Evolutionary conservation across 2,797 vertebrate genomes (phyloP).

Genomic region (Eulemur mongoz): DNA sequence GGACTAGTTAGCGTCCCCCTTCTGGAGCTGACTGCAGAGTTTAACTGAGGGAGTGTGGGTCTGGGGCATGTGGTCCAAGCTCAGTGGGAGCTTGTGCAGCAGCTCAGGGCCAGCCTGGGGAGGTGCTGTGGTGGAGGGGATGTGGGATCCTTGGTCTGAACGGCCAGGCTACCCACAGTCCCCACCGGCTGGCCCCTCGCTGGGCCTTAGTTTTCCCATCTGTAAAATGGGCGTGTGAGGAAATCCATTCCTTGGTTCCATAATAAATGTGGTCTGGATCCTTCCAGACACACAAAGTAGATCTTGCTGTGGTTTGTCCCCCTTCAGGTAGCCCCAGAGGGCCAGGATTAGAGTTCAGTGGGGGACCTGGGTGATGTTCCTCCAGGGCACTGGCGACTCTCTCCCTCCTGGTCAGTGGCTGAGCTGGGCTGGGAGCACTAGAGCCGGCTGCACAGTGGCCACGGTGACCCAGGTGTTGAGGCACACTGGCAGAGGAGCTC

Average conservation of each 20-base stretch:
- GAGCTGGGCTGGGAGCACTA: too few species aligned
- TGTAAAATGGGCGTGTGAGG: background rate
- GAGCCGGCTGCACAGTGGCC: too few species aligned
- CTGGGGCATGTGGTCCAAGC: too few species aligned
- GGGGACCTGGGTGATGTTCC: background rate
- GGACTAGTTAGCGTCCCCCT: background rate
- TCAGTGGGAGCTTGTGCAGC: background rate
- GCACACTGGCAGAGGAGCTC: too few species aligned
- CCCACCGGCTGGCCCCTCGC: background rate
- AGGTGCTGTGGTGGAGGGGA: background rate
- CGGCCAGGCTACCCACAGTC: fast-evolving
- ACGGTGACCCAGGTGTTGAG: background rate
- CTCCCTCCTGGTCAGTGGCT: background rate
- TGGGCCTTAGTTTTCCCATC: background rate
- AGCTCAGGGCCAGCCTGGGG: background rate
- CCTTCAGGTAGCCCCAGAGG: too few species aligned
- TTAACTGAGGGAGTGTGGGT: background rate
- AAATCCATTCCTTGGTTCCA: background rate
- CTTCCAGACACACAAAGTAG: background rate
- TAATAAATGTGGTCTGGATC: too few species aligned
- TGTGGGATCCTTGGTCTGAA: background rate
- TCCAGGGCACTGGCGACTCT: background rate
- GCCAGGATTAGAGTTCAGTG: background rate
- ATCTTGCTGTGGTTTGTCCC: background rate
- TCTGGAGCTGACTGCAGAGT: background rate